Evolutionary conservation across 2,888 invertebrate species (phyloP).

Genomic region (Axea sp.): DNA sequence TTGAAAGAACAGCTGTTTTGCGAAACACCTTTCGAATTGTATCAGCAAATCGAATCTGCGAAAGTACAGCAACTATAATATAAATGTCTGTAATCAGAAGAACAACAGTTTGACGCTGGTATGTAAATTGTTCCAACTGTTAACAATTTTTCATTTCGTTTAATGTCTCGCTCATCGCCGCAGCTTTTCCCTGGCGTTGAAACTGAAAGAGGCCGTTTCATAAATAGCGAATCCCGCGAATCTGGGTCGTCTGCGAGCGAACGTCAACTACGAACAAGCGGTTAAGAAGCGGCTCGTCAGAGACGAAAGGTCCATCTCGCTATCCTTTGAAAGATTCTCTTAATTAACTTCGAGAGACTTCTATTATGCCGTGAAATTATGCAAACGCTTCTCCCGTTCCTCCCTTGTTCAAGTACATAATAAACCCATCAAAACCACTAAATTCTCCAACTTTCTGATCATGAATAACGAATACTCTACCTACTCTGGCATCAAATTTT

Average conservation of each 20-base stretch:
- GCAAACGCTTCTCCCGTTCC: slow-evolving; percentile 35
- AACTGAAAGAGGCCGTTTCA: slow-evolving; percentile 53
- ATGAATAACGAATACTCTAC: slow-evolving; percentile 23
- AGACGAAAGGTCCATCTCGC: slow-evolving; percentile 66
- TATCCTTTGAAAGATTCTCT: slow-evolving; percentile 67
- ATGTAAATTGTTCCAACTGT: slow-evolving; percentile 14
- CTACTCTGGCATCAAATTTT: slow-evolving; percentile 1
- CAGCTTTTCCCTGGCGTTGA: slow-evolving; percentile 21
- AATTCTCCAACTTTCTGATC: slow-evolving; percentile 32
- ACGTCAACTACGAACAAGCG: slow-evolving; percentile 61
- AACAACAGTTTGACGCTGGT: not conserved
- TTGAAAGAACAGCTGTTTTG: too few species aligned
- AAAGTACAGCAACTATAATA: too few species aligned
- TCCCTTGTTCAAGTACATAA: slow-evolving; percentile 34
- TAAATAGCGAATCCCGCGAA: slow-evolving; percentile 63
- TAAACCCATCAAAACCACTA: slow-evolving; percentile 36
- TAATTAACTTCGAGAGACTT: slow-evolving; percentile 67
- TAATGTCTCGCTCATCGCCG: slow-evolving; percentile 8
- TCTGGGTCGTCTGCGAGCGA: slow-evolving; percentile 64
- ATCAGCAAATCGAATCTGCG: too few species aligned
- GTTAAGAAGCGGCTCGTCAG: slow-evolving; percentile 61
- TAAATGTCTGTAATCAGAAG: not conserved
- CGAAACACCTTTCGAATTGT: too few species aligned
- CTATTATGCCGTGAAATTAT: slow-evolving; percentile 53
- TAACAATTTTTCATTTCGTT: slow-evolving; percentile 11